Conservation (phyloP, 2,888 invertebrate genomes). For the Omphaloscelis lunosa region DNA sequence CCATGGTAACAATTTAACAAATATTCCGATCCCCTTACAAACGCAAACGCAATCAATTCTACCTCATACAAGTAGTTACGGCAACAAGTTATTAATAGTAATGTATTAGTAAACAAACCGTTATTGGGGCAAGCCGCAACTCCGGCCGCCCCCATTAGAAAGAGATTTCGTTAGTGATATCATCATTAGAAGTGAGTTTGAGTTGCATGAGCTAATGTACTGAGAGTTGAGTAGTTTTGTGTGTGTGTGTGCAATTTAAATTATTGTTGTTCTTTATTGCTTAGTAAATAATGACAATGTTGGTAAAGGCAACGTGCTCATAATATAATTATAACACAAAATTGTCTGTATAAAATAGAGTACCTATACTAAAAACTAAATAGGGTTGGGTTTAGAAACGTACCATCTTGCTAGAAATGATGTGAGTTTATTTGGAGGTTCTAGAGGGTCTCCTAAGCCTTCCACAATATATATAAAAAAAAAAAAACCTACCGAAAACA, state of each 20-base stretch:
- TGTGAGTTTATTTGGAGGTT: too few species aligned
- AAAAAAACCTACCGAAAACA: too few species aligned
- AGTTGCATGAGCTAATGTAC: constrained; percentile 6
- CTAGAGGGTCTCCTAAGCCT: too few species aligned
- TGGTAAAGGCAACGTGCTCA: background rate
- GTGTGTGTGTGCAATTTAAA: background rate
- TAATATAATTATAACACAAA: background rate
- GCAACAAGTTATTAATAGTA: constrained; percentile 65
- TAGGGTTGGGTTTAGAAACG: too few species aligned
- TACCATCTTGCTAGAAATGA: too few species aligned
- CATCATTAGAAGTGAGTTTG: constrained; percentile 48
- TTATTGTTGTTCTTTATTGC: background rate
- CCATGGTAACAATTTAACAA: constrained; percentile 11
- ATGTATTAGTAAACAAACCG: constrained; percentile 68
- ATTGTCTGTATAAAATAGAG: background rate
- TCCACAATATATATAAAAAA: too few species aligned
- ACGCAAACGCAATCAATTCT: constrained; percentile 45
- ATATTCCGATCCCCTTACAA: background rate
- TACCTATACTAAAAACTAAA: background rate
- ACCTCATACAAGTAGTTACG: constrained; percentile 44
- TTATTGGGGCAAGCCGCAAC: constrained; percentile 64
- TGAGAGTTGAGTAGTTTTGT: background rate
- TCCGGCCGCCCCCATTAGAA: constrained; percentile 49
- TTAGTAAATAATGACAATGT: background rate
- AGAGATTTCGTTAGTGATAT: constrained; percentile 58